phyloP scores from a whole-genome alignment of 2,888 invertebrate species.

The Camponotus fellah region DNA sequence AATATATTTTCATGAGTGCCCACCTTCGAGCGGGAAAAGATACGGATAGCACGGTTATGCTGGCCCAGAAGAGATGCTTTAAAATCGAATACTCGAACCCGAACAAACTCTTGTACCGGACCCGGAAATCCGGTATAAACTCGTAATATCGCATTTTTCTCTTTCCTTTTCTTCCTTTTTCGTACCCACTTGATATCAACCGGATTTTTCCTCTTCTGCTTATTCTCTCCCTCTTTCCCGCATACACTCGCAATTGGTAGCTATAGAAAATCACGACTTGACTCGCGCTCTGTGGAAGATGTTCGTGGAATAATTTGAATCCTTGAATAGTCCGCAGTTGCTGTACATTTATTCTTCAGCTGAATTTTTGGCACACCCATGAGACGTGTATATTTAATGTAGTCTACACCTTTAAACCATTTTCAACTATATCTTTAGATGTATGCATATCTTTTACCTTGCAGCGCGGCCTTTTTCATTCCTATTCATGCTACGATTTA shows the following conservation, averaged over 20 bases:
- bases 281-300: neutral
- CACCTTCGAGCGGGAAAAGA: slow-evolving; percentile 65
- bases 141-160: slow-evolving; percentile 75
- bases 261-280: slow-evolving; percentile 20
- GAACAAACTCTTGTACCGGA: slow-evolving; percentile 73
- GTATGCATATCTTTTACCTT: slow-evolving; percentile 16
- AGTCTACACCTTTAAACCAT: slow-evolving; percentile 13
- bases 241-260: neutral
- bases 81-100: slow-evolving; percentile 76
- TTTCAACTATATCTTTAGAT: slow-evolving; percentile 19
- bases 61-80: slow-evolving; percentile 63
- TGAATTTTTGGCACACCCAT: slow-evolving; percentile 1
- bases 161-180: slow-evolving; percentile 5
- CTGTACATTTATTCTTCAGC: neutral
- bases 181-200: slow-evolving; percentile 40
- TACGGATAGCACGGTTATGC: slow-evolving; percentile 66
- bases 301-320: slow-evolving; percentile 26
- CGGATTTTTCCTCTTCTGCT: slow-evolving; percentile 50
- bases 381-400: neutral
- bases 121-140: slow-evolving; percentile 74
- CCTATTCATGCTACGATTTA: slow-evolving; percentile 47
- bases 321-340: neutral
- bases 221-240: neutral
- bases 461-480: slow-evolving; percentile 17
- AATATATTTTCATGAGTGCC: slow-evolving; percentile 83